These are phyloP conservation scores for Choristoneura fumiferana DNA, from an alignment of 1,140 invertebrate genomes.

Conservation along the genomic window DNA sequence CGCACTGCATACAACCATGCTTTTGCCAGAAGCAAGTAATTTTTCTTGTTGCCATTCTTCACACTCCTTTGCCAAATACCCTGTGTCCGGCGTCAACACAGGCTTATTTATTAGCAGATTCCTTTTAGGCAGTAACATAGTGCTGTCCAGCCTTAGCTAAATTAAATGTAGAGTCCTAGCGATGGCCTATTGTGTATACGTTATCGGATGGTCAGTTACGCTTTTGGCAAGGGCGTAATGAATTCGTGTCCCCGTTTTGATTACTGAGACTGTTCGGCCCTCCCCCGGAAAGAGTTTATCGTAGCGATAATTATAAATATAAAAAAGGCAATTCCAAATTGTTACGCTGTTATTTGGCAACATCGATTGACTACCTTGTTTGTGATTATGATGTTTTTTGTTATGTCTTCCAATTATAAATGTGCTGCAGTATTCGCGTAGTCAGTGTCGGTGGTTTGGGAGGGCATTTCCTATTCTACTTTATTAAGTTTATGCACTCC, in stretches of 20 bases:
- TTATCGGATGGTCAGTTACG: not conserved
- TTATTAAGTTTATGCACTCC: conserved; percentile 71
- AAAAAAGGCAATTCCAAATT: conserved; percentile 16
- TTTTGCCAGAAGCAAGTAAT: not conserved
- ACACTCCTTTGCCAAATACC: conserved; percentile 12
- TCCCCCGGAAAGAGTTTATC: conserved; percentile 28
- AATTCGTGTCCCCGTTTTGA: not conserved
- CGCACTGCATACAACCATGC: conserved; percentile 19
- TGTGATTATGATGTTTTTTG: conserved; percentile 43
- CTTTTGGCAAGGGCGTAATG: not conserved
- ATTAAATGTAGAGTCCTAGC: too few species aligned
- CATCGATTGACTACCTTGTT: conserved; percentile 23
- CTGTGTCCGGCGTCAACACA: not conserved
- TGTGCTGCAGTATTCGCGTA: conserved; percentile 51
- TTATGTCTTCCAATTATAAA: conserved; percentile 65
- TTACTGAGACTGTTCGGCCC: conserved; percentile 53
- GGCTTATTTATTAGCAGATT: too few species aligned
- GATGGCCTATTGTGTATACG: not conserved
- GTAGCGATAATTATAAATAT: not conserved
- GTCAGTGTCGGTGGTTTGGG: conserved; percentile 41
- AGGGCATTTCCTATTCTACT: conserved; percentile 70
- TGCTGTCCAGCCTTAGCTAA: too few species aligned
- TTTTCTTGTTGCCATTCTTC: conserved; percentile 15
- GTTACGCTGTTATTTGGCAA: conserved; percentile 21
- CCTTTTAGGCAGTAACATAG: too few species aligned